phyloP scores from a whole-genome alignment of 2,113 vertebrate genomes.

The Lonchura striata region DNA sequence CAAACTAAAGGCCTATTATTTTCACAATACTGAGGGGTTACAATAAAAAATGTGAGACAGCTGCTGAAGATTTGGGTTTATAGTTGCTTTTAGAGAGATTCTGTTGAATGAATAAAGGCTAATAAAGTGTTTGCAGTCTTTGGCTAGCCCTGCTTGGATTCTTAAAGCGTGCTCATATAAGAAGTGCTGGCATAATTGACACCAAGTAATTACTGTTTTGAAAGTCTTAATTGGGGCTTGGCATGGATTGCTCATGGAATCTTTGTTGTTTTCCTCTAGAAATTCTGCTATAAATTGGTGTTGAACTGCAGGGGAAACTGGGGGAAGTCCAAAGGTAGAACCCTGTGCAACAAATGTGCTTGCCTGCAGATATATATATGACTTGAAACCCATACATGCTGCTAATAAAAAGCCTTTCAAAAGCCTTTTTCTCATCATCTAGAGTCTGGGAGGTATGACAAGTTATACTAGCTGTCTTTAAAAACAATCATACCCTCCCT shows the following conservation, averaged over 20 bases:
- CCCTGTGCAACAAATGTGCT: not conserved
- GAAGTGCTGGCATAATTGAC: slow-evolving; percentile 13
- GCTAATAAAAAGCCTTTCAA: not conserved
- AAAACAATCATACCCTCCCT: slow-evolving; percentile 27
- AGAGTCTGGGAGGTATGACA: not conserved
- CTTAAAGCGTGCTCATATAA: not conserved
- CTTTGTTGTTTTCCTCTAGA: not conserved
- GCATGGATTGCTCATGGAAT: not conserved
- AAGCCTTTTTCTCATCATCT: not conserved
- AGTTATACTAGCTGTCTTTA: not conserved
- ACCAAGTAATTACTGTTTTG: slow-evolving; percentile 39
- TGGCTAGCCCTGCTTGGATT: not conserved
- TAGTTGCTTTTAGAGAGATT: not conserved
- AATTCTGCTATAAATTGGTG: slow-evolving; percentile 13
- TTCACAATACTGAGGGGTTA: not conserved
- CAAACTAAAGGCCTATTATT: not conserved
- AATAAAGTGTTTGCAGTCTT: slow-evolving; percentile 9
- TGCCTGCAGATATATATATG: not conserved
- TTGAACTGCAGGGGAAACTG: not conserved
- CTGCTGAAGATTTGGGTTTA: not conserved
- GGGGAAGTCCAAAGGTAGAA: not conserved
- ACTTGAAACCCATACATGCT: not conserved
- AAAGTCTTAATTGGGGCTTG: slow-evolving; percentile 42
- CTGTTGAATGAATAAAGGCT: not conserved
- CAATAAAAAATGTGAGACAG: not conserved